A percentile compares a stretch with the other conserved stretches of the same genome.
Conservation (phyloP, 37 sponge, comb jelly and placozoan species). For the Crambe crambe region DNA sequence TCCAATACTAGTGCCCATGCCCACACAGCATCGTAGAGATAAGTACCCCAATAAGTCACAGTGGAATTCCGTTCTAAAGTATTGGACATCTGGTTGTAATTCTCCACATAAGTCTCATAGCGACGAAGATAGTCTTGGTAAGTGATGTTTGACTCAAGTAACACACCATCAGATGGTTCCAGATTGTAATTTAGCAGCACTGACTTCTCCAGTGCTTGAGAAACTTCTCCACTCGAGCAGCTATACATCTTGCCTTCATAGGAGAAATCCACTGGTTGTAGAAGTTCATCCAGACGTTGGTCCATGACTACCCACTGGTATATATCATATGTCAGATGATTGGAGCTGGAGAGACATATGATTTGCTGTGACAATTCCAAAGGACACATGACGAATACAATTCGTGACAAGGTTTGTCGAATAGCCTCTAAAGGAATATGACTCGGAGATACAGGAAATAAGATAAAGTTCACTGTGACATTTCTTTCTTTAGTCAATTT, state of each 20-base stretch:
- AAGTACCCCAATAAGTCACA: neutral
- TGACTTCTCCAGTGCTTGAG: neutral
- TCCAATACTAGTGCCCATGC: conserved; percentile 28
- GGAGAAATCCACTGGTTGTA: neutral
- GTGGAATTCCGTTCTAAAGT: neutral
- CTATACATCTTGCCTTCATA: neutral
- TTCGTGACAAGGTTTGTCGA: neutral
- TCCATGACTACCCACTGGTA: conserved; percentile 20
- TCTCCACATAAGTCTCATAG: neutral
- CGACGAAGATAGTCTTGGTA: neutral
- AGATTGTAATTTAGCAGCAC: neutral
- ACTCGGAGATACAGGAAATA: neutral
- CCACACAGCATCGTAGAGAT: conserved; percentile 31
- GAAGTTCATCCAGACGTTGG: neutral
- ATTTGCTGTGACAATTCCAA: conserved; percentile 1
- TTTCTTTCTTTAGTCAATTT: neutral
- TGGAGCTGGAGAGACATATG: conserved; percentile 10
- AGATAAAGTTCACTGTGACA: no score
- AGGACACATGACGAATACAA: conserved; percentile 13
- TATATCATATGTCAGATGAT: neutral
- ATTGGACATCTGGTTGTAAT: neutral
- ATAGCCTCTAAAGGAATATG: conserved; percentile 4
- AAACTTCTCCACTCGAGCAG: conserved; percentile 3
- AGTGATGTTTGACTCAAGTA: neutral
- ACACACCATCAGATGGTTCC: no score